Evolutionary conservation across 2,888 invertebrate genomes (phyloP).

Genomic region (Xanthia togata): DNA sequence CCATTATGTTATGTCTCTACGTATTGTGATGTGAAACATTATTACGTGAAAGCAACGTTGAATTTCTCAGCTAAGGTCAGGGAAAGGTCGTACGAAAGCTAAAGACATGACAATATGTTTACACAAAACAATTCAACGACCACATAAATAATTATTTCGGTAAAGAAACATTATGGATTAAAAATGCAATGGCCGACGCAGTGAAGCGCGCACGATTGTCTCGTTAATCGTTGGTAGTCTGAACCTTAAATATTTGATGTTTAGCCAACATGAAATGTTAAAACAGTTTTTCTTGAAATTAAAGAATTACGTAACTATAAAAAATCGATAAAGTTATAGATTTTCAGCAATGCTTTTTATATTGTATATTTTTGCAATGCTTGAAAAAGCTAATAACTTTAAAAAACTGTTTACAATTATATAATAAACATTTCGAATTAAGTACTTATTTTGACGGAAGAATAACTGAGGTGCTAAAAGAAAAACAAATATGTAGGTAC

Average conservation of each 20-base stretch:
- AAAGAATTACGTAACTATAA: not conserved
- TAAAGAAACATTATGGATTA: conserved; percentile 29
- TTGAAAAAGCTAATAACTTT: not conserved
- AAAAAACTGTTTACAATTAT: not conserved
- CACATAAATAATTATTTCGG: conserved; percentile 34
- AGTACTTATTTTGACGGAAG: not conserved
- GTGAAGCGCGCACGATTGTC: conserved; percentile 21
- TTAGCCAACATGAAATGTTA: conserved; percentile 31
- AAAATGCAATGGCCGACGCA: conserved; percentile 39
- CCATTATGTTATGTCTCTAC: not conserved
- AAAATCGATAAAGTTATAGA: not conserved
- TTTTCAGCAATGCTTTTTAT: conserved; percentile 3
- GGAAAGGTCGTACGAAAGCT: conserved; percentile 51
- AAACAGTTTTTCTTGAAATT: conserved; percentile 13
- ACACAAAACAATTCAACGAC: conserved; percentile 27
- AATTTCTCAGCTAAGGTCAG: conserved; percentile 23
- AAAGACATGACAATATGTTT: conserved; percentile 32
- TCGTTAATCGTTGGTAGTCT: conserved; percentile 20
- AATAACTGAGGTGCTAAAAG: not conserved
- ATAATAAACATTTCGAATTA: not conserved
- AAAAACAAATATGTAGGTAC: too few relatives aligned
- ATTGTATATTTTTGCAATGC: not conserved
- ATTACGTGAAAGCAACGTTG: conserved; percentile 25
- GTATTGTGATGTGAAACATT: not conserved
- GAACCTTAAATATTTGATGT: conserved; percentile 41